Base-by-base conservation (phyloP, 1,140 invertebrate species). In the Melanaphis sacchari region DNA sequence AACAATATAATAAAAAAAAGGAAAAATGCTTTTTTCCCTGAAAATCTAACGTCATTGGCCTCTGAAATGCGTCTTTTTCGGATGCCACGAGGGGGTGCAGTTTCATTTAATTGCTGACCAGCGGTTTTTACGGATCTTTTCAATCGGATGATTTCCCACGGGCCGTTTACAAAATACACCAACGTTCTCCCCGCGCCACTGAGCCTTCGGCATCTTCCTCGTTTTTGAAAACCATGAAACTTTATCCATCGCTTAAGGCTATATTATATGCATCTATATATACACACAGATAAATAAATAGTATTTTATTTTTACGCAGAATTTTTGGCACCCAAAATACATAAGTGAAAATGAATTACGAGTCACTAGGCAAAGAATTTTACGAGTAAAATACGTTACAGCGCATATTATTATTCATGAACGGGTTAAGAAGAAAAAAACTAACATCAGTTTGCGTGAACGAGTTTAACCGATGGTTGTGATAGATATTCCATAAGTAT, bases 131-230 rank as follows among this genome's bases (percentile, higher is more conserved):
- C 66, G 31, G 66, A 91, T 81, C 36, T 92, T 92, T 92, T 84
- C 59, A 92, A 92, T 92, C 91, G 91, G 76, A 82, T 92, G 91
- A 92, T 92, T 92, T 92, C 91, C 91, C 91, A 82, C 76, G 91
- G 91, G 91, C 36, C 91, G 36, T 82, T 92, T 84, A 84, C 84
- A 92, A 76, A 92, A 82, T 92, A 92, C 43, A 76, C 31, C 59
- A n/a, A 76, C n/a, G 7, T 36, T 31, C 46, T 24, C 46, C 43
- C 49, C 24, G 9, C n/a, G 36, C 21, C 43, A 46, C 31, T 76
- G 31, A 76, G 59, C n/a, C 85, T 26, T 46, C 18, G 31, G 41
- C 38, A 84, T 40, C 26, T 31, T 88, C 36, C 22, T 49, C n/a
- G 46, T 52, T 26, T 36, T 26, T 22, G 46, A 24, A 88, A 49